Base-by-base conservation (phyloP, 2,888 invertebrate species). In the Lacanobia oleracea region DNA sequence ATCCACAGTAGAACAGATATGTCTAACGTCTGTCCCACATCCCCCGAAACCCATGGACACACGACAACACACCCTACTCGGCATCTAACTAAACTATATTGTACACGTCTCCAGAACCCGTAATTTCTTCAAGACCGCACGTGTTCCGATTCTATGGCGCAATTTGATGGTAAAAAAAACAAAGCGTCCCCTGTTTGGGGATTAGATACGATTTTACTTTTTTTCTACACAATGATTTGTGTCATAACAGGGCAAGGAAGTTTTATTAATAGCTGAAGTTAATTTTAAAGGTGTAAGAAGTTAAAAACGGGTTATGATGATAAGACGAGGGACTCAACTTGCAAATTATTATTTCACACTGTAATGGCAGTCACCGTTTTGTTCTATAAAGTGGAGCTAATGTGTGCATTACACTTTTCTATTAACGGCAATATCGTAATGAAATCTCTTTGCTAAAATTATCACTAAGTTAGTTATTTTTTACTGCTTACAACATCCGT, bases 121-220 rank as follows among this genome's bases (percentile, higher is more conserved):
- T 92, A 92, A 93, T 94, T 92, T 92, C 91, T 91, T 90, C 78
- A 89, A 90, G 89, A 89, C 90, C 93, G 94, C 95, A 95, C 95
- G 95, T 95, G 95, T 94, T 90, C 80, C 81, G 80, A 79, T 89
- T 91, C 89, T 91, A 91, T 91, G 85, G 89, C 88, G 90, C 91
- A 91, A 92, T 93, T 91, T 89, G 84, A 89, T 87, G 82, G 80
- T 67, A 90, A 91, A 92, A 91, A 92, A 93, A 92, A 91, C 89
- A 91, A 91, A 85, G 82, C 88, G 85, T 85, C 86, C 87, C 84
- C 62, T 40, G 63, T 60, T 69, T 70, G 79, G 82, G 79, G 87
- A 86, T 88, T 87, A 86, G 77, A 79, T 75, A 67, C 66, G 78
- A 75, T 81, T 81, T 72, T 69, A 69, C 8, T 72, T 72, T 72